A percentile compares a stretch with the other conserved stretches of the same genome.
phyloP scores from a whole-genome alignment of 64 coral and sea anemone species.

The Montipora sp. region DNA sequence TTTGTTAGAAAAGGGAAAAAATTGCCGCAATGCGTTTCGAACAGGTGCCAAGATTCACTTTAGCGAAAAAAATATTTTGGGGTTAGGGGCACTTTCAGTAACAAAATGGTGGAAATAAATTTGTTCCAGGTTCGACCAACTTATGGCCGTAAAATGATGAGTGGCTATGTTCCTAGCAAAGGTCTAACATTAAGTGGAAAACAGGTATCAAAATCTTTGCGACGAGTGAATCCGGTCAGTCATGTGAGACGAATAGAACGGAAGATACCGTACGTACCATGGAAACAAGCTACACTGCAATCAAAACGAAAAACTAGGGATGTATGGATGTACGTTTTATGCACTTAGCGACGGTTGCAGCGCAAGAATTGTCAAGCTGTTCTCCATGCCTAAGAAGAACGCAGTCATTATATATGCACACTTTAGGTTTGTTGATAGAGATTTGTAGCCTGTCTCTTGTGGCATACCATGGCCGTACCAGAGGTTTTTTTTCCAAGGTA shows the following conservation, averaged over 20 bases:
- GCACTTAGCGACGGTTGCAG: conserved; percentile 66
- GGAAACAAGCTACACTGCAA: conserved; percentile 81
- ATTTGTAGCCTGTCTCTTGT: too few relatives aligned
- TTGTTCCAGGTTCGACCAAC: conserved; percentile 61
- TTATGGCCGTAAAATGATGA: conserved; percentile 70
- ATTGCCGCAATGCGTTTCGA: too few relatives aligned
- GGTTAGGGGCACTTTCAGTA: too few relatives aligned
- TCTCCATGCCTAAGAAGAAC: conserved; percentile 44
- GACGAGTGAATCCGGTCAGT: conserved; percentile 59
- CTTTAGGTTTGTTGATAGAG: too few relatives aligned
- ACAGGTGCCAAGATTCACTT: too few relatives aligned
- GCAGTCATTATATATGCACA: too few relatives aligned
- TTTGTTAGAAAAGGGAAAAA: too few relatives aligned
- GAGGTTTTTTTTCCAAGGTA: background rate
- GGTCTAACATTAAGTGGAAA: conserved; percentile 16
- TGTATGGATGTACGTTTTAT: conserved; percentile 71
- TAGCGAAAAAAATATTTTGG: too few relatives aligned
- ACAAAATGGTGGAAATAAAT: too few relatives aligned
- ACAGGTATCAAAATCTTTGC: conserved; percentile 25
- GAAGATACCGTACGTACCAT: conserved; percentile 37
- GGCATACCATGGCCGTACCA: too few relatives aligned
- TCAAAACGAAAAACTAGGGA: conserved; percentile 74
- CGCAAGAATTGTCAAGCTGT: conserved; percentile 67
- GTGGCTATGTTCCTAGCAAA: conserved; percentile 60
- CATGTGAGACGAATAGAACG: conserved; percentile 52